Percentiles rank a stretch among this genome's conserved stretches.
These are phyloP conservation scores for Elysia crispata DNA, from an alignment of 2,888 invertebrate genomes.

Conservation along the genomic window DNA sequence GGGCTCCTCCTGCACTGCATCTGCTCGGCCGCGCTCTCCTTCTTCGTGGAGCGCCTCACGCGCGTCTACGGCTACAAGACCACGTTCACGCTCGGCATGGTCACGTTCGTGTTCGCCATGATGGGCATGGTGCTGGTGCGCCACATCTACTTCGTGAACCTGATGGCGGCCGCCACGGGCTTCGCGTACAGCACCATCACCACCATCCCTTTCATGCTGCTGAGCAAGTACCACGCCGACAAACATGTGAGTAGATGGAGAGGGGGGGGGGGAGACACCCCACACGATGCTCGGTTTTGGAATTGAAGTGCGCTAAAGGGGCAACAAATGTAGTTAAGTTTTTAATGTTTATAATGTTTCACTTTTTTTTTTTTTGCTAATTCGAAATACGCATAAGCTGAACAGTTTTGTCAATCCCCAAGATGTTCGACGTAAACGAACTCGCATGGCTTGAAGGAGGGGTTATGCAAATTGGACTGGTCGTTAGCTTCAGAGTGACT, in stretches of 20 bases:
- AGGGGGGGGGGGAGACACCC: neutral
- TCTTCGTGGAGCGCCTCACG: constrained; percentile 91
- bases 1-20: constrained; percentile 96
- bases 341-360: too few relatives aligned
- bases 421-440: too few relatives aligned
- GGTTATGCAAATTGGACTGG: too few relatives aligned
- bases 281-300: too few relatives aligned
- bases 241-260: constrained; percentile 84
- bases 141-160: constrained; percentile 90
- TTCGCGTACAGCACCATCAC: constrained; percentile 97
- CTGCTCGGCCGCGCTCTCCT: constrained; percentile 83
- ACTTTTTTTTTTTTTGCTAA: too few relatives aligned
- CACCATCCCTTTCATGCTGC: constrained; percentile 95
- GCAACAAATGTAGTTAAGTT: too few relatives aligned
- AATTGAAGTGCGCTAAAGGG: too few relatives aligned
- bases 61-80: constrained; percentile 80
- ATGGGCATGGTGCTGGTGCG: constrained; percentile 90
- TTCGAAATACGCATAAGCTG: too few relatives aligned
- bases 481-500: too few relatives aligned
- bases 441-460: too few relatives aligned
- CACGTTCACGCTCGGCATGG: constrained; percentile 74
- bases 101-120: constrained; percentile 84
- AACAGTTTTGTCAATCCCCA: too few relatives aligned
- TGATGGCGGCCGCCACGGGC: constrained; percentile 90
- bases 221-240: constrained; percentile 95